phyloP scores from a whole-genome alignment of 2,113 vertebrate genomes.

The Toxostoma redivivum region DNA sequence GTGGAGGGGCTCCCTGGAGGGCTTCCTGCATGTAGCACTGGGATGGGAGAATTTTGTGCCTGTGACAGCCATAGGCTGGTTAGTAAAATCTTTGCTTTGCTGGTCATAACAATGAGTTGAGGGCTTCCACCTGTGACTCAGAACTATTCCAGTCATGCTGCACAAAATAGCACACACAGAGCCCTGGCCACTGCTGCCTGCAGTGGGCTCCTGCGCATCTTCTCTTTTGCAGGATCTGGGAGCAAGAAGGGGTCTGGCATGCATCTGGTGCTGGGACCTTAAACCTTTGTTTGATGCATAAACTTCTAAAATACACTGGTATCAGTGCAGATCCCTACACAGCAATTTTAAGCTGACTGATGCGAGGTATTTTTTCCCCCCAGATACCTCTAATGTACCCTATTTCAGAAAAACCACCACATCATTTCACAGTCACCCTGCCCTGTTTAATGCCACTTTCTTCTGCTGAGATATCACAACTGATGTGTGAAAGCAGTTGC shows the following conservation, averaged over 20 bases:
- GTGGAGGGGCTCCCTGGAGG: neutral
- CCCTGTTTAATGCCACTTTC: neutral
- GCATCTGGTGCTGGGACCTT: accelerated
- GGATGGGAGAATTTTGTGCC: neutral
- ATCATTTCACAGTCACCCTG: neutral
- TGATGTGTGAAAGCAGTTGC: neutral
- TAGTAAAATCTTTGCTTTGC: neutral
- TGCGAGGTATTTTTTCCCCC: accelerated
- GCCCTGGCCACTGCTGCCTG: neutral
- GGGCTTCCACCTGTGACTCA: neutral
- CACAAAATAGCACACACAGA: neutral
- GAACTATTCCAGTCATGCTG: neutral
- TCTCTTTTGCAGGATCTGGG: neutral
- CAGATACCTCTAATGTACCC: neutral
- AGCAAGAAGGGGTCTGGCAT: neutral
- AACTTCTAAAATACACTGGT: neutral
- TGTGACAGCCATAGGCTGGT: neutral
- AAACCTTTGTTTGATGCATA: neutral
- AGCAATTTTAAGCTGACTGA: neutral
- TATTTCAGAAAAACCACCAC: neutral
- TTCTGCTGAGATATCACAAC: neutral
- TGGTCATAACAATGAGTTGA: neutral
- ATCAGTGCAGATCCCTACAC: neutral
- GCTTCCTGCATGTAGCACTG: neutral
- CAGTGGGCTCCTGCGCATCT: neutral